Evolutionary conservation across 2,888 invertebrate species (phyloP).

Genomic region (Aporophyla lueneburgensis): DNA sequence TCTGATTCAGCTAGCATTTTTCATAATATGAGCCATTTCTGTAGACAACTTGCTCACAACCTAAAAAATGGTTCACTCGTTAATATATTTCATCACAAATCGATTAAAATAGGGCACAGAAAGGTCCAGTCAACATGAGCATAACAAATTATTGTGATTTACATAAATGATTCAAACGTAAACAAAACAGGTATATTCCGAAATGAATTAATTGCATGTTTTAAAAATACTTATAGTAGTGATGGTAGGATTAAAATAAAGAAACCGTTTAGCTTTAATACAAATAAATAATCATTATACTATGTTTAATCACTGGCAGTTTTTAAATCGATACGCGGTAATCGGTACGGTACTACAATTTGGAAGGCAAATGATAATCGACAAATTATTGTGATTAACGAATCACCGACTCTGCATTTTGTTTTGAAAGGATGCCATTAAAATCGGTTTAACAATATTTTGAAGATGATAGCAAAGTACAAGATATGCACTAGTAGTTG

Average conservation of each 20-base stretch:
- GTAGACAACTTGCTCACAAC: neutral
- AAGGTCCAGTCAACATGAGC: neutral
- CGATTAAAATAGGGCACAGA: conserved; percentile 7
- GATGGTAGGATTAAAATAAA: neutral
- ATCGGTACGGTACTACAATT: neutral
- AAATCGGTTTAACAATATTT: neutral
- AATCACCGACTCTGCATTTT: neutral
- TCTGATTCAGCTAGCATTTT: neutral
- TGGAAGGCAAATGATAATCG: conserved; percentile 20
- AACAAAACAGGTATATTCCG: neutral
- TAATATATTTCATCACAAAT: neutral
- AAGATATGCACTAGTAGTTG: no score
- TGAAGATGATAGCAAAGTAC: neutral
- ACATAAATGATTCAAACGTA: neutral
- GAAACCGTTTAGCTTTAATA: neutral
- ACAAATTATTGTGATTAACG: conserved; percentile 5
- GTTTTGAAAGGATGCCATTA: conserved; percentile 1
- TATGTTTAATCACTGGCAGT: neutral
- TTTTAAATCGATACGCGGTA: neutral
- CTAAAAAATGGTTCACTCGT: neutral
- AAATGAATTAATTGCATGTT: neutral
- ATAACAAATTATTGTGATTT: neutral
- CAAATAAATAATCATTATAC: neutral
- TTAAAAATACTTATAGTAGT: neutral
- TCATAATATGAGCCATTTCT: neutral